Conservation (phyloP, 2,113 vertebrate species). For the Vombatus ursinus region DNA sequence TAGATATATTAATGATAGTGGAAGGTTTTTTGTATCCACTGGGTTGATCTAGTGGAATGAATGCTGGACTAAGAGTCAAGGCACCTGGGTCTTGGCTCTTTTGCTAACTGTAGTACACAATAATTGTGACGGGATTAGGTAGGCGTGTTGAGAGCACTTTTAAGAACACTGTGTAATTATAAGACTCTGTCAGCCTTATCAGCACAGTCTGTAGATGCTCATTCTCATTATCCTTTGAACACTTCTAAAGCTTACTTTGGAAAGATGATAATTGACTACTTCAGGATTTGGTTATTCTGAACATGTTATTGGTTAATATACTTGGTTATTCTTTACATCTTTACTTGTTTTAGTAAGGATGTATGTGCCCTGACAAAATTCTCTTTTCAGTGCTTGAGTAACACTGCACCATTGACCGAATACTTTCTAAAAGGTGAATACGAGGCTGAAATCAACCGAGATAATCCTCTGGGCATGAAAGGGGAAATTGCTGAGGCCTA, state of each 20-base stretch:
- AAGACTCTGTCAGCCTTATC: neutral
- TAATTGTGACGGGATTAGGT: neutral
- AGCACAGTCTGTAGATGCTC: neutral
- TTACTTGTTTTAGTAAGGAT: neutral
- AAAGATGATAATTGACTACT: neutral
- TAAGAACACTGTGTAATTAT: neutral
- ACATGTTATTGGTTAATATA: neutral
- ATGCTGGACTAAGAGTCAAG: neutral
- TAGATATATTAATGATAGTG: neutral
- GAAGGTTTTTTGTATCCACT: neutral
- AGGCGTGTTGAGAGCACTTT: neutral
- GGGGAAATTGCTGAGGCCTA: constrained; percentile 98
- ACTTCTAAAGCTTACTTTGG: neutral
- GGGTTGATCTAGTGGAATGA: neutral
- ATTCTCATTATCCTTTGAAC: neutral
- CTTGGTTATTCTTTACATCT: neutral
- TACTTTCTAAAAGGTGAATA: constrained; percentile 96
- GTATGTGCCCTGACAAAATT: constrained; percentile 10
- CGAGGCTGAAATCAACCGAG: constrained; percentile 95
- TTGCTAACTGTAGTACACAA: neutral
- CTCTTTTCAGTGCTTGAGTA: constrained; percentile 93
- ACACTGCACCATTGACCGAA: constrained; percentile 93
- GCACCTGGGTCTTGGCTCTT: neutral
- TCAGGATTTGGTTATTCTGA: neutral
- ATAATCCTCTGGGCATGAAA: constrained; percentile 97